These are phyloP conservation scores for Myotis findleyi DNA, from an alignment of 2,797 vertebrate genomes.

Conservation along the genomic window DNA sequence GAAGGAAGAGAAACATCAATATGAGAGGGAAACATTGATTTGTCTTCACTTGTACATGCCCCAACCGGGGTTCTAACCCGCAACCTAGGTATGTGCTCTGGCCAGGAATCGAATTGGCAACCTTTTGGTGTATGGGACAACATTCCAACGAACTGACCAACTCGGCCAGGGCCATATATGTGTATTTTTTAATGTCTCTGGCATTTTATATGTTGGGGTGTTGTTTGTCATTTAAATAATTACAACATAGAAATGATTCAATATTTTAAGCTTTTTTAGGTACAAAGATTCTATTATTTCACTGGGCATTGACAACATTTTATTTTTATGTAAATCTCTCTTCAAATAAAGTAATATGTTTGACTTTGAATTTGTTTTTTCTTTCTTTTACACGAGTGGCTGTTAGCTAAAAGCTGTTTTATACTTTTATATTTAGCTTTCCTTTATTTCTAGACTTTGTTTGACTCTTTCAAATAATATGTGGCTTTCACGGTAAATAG, in stretches of 20 bases:
- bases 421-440: not conserved
- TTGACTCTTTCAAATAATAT: not conserved
- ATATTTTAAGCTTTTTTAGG: not conserved
- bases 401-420: not conserved
- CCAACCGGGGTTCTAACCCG: not conserved
- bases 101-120: not conserved
- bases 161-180: not conserved
- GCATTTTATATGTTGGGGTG: accelerated
- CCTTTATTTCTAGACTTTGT: not conserved
- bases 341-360: not conserved
- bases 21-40: not conserved
- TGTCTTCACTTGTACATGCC: not conserved
- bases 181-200: not conserved
- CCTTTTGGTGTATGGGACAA: not conserved
- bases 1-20: not conserved
- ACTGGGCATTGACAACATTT: not conserved
- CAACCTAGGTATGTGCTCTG: not conserved
- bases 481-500: not conserved
- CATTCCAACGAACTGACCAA: not conserved
- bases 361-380: not conserved
- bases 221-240: not conserved
- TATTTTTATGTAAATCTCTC: not conserved
- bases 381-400: not conserved
- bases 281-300: not conserved
- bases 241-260: not conserved